Percentiles rank a stretch among this genome's conserved stretches.
phyloP scores from a whole-genome alignment of 2,888 invertebrate genomes.

The Ichneumoninae sp. region DNA sequence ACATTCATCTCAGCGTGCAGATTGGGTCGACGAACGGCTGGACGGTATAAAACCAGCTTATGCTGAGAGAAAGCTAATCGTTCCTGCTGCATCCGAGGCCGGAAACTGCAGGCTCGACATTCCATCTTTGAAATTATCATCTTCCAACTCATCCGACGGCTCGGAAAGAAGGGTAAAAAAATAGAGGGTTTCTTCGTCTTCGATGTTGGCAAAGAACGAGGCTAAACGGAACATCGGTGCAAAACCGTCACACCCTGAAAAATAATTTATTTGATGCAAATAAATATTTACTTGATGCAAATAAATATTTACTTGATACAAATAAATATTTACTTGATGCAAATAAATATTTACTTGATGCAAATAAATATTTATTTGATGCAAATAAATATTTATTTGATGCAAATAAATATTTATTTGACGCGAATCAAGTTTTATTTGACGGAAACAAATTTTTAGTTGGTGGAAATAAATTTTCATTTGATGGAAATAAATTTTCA shows the following conservation, averaged over 20 bases:
- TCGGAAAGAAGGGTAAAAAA: slow-evolving; percentile 56
- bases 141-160: slow-evolving; percentile 49
- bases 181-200: background rate
- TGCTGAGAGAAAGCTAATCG: background rate
- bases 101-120: background rate
- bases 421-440: too few species aligned
- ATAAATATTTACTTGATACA: too few species aligned
- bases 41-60: background rate
- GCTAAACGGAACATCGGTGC: background rate
- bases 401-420: too few species aligned
- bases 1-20: background rate
- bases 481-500: too few species aligned
- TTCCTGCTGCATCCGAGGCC: background rate
- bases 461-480: too few species aligned
- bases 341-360: too few species aligned
- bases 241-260: background rate
- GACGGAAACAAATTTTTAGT: too few species aligned
- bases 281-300: too few species aligned
- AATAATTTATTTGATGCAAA: too few species aligned
- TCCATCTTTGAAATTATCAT: slow-evolving; percentile 19
- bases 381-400: too few species aligned
- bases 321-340: too few species aligned
- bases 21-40: slow-evolving; percentile 16
- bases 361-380: too few species aligned
- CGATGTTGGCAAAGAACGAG: background rate